phyloP scores from a whole-genome alignment of 2,797 vertebrate species.

The Chelonia mydas region DNA sequence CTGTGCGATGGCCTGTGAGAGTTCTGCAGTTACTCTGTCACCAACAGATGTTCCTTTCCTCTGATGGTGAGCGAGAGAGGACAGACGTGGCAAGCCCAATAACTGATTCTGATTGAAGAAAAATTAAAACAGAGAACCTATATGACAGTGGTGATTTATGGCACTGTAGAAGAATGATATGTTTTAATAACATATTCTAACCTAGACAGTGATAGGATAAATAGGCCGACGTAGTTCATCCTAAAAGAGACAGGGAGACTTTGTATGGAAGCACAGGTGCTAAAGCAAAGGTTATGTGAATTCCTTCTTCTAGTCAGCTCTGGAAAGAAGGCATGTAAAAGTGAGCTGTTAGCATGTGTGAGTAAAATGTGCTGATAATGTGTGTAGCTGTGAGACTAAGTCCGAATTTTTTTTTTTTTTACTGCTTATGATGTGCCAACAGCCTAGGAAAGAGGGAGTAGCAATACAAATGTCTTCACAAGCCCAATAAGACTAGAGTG shows the following conservation, averaged over 20 bases:
- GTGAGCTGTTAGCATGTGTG: not conserved
- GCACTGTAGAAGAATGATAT: not conserved
- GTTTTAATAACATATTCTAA: conserved; percentile 36
- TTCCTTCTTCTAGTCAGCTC: conserved; percentile 12
- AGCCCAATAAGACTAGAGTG: not conserved
- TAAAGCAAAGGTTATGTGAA: not conserved
- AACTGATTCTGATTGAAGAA: conserved; percentile 44
- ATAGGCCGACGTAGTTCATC: not conserved
- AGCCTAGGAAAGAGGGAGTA: not conserved
- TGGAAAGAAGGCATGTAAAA: conserved; percentile 1
- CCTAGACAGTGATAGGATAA: not conserved
- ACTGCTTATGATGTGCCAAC: not conserved
- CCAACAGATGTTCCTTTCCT: not conserved
- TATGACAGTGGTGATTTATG: not conserved
- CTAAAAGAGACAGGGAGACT: not conserved
- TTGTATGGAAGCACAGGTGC: not conserved
- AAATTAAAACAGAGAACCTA: conserved; percentile 37
- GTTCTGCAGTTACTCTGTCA: not conserved
- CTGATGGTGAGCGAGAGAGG: not conserved
- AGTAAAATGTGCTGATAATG: not conserved
- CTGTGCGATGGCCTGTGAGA: not conserved
- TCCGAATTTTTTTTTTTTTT: not conserved
- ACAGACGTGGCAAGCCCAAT: not conserved
- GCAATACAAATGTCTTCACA: not conserved
- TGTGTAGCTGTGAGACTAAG: not conserved